phyloP scores from a whole-genome alignment of 2,888 invertebrate genomes.

The Strigamia transsilvanica region DNA sequence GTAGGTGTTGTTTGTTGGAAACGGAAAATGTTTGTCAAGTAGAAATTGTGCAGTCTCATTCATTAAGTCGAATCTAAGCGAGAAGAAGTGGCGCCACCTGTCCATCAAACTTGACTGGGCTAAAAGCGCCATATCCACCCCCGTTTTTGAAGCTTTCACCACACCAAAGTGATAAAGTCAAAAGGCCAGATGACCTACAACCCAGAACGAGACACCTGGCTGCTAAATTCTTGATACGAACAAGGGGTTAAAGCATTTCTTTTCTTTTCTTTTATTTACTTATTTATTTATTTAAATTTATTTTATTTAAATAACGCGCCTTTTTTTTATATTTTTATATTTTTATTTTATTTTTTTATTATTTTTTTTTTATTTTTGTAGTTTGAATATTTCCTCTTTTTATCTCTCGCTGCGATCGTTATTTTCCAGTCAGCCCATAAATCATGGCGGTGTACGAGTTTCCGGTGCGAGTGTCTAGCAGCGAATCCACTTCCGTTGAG shows the following conservation, averaged over 20 bases:
- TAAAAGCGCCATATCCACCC: too few relatives aligned
- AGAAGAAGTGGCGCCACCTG: constrained; percentile 23
- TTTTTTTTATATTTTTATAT: not conserved
- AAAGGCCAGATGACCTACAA: not conserved
- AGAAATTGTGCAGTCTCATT: not conserved
- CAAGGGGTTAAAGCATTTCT: too few relatives aligned
- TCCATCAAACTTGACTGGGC: not conserved
- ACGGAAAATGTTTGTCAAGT: too few relatives aligned
- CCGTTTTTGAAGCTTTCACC: too few relatives aligned
- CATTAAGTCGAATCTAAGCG: not conserved
- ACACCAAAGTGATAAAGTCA: not conserved
- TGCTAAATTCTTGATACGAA: too few relatives aligned
- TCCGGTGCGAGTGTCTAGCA: not conserved
- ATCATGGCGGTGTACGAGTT: constrained; percentile 24
- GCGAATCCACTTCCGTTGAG: not conserved
- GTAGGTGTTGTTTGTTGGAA: too few relatives aligned
- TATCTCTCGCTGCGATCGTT: not conserved
- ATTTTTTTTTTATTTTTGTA: too few relatives aligned
- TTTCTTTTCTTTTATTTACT: too few relatives aligned
- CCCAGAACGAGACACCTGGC: too few relatives aligned
- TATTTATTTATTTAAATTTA: not conserved
- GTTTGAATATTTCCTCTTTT: not conserved
- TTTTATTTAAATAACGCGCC: too few relatives aligned
- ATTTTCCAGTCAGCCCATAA: not conserved
- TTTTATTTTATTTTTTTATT: not conserved